Evolutionary conservation across 2,113 vertebrate species (phyloP).

Genomic region (Vombatus ursinus): DNA sequence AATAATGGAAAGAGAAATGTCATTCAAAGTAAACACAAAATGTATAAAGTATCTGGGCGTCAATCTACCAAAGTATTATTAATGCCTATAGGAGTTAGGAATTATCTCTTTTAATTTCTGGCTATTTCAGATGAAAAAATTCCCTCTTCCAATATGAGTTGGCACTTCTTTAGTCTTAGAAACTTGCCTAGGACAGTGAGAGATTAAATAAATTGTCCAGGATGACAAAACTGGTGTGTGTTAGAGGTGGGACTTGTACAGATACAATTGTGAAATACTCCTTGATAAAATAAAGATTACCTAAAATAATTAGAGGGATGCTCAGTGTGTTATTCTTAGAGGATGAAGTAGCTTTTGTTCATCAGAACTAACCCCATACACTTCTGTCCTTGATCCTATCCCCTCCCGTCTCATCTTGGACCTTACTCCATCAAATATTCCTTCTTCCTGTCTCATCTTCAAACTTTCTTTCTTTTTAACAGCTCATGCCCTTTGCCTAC

Average conservation of each 20-base stretch:
- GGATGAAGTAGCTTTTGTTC: neutral
- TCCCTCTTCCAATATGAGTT: neutral
- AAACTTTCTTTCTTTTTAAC: neutral
- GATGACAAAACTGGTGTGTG: neutral
- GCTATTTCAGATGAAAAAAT: neutral
- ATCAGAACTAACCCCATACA: neutral
- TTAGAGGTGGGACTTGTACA: neutral
- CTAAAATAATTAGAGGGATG: neutral
- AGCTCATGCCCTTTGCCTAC: neutral
- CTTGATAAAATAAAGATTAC: neutral
- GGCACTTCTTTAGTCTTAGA: neutral
- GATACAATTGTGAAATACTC: neutral
- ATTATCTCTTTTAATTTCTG: neutral
- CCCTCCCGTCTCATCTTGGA: neutral
- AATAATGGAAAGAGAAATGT: neutral
- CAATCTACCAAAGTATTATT: neutral
- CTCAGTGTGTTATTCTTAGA: neutral
- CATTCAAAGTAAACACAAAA: neutral
- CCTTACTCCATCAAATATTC: neutral
- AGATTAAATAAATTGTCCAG: neutral
- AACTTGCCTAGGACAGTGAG: neutral
- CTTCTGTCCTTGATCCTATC: neutral
- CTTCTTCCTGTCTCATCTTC: neutral
- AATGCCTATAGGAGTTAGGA: neutral
- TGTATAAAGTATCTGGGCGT: neutral